A percentile compares a stretch with the other conserved stretches of the same genome.
Conservation (phyloP, 2,113 vertebrate genomes). For the Tinamus guttatus region DNA sequence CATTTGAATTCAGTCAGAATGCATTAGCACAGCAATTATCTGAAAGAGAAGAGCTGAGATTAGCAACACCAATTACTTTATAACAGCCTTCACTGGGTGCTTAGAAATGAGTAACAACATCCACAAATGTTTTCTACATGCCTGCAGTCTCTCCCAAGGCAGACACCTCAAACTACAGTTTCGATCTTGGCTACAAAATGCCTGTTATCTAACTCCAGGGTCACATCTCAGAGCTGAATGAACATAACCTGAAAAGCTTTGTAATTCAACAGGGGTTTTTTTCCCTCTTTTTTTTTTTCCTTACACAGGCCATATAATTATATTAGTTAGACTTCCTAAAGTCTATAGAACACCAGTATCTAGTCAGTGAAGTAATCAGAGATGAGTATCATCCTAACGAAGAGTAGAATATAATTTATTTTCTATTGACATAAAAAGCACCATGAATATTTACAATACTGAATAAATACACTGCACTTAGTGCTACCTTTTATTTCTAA, state of each 20-base stretch:
- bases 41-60: neutral
- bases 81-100: neutral
- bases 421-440: slow-evolving; percentile 34
- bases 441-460: slow-evolving; percentile 37
- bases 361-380: slow-evolving; percentile 37
- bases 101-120: neutral
- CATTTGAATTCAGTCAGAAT: neutral
- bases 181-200: slow-evolving; percentile 18
- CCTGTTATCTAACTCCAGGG: neutral
- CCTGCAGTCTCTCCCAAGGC: neutral
- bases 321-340: slow-evolving; percentile 22
- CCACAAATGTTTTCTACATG: neutral
- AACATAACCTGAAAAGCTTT: neutral
- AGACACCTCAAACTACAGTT: neutral
- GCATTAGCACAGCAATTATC: neutral
- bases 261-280: neutral
- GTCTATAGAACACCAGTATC: neutral
- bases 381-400: neutral
- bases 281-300: neutral
- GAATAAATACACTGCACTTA: slow-evolving; percentile 23
- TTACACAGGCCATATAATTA: neutral
- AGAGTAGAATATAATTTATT: slow-evolving; percentile 28
- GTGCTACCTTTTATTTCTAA: slow-evolving; percentile 11
- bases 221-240: neutral
- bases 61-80: neutral